Conservation (phyloP, 2,113 vertebrate species). For the Rhipidura dahli region DNA sequence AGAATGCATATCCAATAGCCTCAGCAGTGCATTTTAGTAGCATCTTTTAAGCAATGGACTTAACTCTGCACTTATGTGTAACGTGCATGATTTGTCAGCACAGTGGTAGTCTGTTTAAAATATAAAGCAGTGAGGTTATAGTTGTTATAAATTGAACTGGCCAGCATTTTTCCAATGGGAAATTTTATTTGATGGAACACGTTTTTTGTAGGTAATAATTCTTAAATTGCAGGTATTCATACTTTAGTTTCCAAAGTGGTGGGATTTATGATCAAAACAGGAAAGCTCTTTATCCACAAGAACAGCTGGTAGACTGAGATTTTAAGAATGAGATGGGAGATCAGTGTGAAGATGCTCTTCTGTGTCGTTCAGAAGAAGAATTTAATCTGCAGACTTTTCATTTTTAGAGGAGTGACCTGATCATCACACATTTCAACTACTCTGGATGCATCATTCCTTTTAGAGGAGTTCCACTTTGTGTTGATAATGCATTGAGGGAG, state of each 20-base stretch:
- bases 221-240: neutral
- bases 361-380: neutral
- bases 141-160: neutral
- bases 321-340: neutral
- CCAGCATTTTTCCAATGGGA: neutral
- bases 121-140: neutral
- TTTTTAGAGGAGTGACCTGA: neutral
- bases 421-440: neutral
- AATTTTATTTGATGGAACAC: neutral
- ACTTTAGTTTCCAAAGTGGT: neutral
- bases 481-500: neutral
- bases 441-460: neutral
- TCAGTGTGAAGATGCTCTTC: neutral
- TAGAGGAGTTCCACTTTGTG: neutral
- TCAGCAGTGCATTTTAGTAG: neutral
- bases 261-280: neutral
- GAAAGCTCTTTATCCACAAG: neutral
- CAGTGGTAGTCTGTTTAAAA: neutral
- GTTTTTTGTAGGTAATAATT: neutral
- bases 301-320: neutral
- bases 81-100: neutral
- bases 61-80: neutral
- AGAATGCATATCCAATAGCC: neutral
- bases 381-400: neutral
- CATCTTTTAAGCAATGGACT: neutral